phyloP scores from a whole-genome alignment of 2,113 vertebrate species.

The Mesitornis unicolor region DNA sequence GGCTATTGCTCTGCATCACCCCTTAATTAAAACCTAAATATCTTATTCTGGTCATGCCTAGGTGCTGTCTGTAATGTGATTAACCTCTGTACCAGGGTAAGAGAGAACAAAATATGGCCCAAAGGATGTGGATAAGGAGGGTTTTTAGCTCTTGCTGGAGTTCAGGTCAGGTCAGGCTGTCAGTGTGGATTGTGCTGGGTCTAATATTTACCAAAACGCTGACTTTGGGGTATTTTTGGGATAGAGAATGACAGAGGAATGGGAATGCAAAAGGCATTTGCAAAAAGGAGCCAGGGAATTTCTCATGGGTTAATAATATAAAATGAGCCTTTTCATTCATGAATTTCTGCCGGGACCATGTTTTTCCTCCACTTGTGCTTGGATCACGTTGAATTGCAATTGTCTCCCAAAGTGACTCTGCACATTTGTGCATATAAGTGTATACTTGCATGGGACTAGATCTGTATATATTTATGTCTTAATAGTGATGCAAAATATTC shows the following conservation, averaged over 20 bases:
- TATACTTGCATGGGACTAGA: neutral
- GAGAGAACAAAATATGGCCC: neutral
- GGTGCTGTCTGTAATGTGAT: neutral
- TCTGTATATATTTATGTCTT: neutral
- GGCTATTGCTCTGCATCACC: neutral
- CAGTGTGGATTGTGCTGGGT: neutral
- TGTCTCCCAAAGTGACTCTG: neutral
- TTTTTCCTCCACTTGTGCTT: neutral
- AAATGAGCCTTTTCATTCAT: neutral
- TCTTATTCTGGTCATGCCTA: neutral
- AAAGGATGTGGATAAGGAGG: neutral
- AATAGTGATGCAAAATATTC: neutral
- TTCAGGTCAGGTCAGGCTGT: neutral
- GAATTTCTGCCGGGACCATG: neutral
- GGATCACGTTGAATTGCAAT: neutral
- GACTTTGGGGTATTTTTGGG: neutral
- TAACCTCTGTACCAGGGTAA: neutral
- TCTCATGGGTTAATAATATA: rapidly evolving
- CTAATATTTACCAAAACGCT: neutral
- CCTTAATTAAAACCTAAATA: slow-evolving; percentile 22
- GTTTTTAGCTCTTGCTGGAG: neutral
- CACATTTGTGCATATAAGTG: rapidly evolving
- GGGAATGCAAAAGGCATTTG: neutral
- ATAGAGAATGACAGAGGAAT: rapidly evolving
- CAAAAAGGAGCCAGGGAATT: neutral